Base-by-base conservation (phyloP, 2,888 invertebrate species). In the Malthinus flaveolus region DNA sequence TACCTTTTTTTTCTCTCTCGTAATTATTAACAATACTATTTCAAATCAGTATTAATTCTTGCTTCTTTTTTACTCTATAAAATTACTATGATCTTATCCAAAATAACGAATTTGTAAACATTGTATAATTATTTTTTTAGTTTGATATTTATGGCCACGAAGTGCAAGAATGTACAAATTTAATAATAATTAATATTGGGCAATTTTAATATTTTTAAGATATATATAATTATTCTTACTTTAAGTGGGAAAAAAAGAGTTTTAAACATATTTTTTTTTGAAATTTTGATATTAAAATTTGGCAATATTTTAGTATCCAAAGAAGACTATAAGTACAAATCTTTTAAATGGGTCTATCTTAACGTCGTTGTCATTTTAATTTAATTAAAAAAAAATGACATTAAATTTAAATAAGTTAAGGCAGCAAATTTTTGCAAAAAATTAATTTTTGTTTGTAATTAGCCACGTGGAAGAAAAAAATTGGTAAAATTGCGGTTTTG, bases 211-310 rank as follows among this genome's bases (percentile, higher is more conserved):
- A 23, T 23, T 32, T 52, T 33, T 57, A 52, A 48, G 56, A 33
- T 12, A 12, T 46, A 35, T 8, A 34, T 49, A 42, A 46, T 53
- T 54, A 44, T 55, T 56, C 35, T 52, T 54, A 50, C 51, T 54
- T 34, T 63, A 63, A 62, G 64, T 64, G 64, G 64, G 64, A 59
- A 62, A 53, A 56, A 53, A 57, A 45, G 34, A 52, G 56, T 45
- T 56, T 57, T 51, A 48, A 42, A 42, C 39, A 42, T 11, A 15
- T 42, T 7, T 12, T 39, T 15, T 42, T 39, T 15, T 13, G 2
- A 3, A n/a, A 39, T 7, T 15, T 39, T 1, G 39, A 42, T 42
- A 42, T 42, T 42, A 42, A 42, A 42, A 42, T 42, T 60, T 44
- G 59, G 59, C 55, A 61, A 61, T 56, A 56, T 47, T 56, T 61